Evolutionary conservation across 64 coral and sea anemone species (phyloP).

Genomic region (Platygyra sinensis): DNA sequence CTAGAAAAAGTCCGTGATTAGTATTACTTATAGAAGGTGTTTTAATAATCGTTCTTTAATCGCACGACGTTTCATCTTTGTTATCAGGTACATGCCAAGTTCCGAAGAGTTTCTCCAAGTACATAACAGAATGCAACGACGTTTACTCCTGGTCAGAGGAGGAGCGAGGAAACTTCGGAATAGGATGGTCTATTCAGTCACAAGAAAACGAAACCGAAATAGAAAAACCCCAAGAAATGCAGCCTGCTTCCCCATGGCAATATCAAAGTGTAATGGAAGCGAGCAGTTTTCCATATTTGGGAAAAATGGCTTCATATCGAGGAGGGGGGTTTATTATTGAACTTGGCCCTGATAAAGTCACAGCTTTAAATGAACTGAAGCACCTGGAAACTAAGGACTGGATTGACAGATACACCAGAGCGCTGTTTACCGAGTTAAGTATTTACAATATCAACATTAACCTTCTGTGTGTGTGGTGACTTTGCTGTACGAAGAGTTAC

Average conservation of each 20-base stretch:
- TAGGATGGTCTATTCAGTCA: constrained; percentile 44
- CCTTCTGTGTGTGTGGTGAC: constrained; percentile 84
- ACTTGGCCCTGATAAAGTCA: constrained; percentile 56
- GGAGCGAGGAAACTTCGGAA: constrained; percentile 47
- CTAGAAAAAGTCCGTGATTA: background rate
- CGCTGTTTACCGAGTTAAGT: constrained; percentile 81
- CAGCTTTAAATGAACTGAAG: background rate
- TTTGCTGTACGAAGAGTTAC: constrained; percentile 66
- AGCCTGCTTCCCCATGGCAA: constrained; percentile 44
- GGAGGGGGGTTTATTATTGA: constrained; percentile 80
- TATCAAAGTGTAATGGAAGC: constrained; percentile 63
- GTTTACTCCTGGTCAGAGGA: constrained; percentile 79
- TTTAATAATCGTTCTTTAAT: background rate
- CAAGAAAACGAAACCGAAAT: background rate
- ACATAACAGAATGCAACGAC: constrained; percentile 62
- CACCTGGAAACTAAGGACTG: constrained; percentile 33
- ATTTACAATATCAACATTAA: constrained; percentile 82
- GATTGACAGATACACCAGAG: constrained; percentile 82
- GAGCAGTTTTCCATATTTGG: constrained; percentile 75
- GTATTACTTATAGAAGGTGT: background rate
- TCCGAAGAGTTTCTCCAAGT: constrained; percentile 33
- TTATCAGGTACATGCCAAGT: constrained; percentile 70
- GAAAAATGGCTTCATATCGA: constrained; percentile 75
- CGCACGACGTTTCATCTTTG: background rate
- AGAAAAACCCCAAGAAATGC: background rate